phyloP scores from a whole-genome alignment of 2,113 vertebrate species.

The Brachypodius melanocephalos region DNA sequence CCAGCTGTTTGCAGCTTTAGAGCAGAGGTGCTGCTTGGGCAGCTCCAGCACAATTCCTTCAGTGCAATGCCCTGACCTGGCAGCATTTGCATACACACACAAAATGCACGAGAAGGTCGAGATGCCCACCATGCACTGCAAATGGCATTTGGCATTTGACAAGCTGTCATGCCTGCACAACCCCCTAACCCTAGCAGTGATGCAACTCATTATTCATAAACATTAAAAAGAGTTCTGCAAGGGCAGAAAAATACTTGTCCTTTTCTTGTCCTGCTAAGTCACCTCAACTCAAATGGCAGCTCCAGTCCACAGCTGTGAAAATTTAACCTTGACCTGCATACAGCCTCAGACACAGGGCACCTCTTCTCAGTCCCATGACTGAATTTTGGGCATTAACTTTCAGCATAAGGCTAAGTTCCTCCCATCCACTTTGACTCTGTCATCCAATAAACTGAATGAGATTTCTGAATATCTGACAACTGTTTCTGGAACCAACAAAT shows the following conservation, averaged over 20 bases:
- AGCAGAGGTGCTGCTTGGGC: not conserved
- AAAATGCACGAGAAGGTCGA: not conserved
- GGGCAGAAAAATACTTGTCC: not conserved
- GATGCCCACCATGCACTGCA: not conserved
- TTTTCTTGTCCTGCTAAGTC: not conserved
- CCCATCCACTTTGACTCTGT: not conserved
- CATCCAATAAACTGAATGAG: not conserved
- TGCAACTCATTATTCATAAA: not conserved
- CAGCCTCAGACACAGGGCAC: accelerated
- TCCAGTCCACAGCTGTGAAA: not conserved
- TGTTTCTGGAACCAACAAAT: not conserved
- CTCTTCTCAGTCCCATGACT: not conserved
- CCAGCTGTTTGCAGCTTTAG: not conserved
- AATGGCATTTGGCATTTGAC: not conserved
- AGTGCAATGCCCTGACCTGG: not conserved
- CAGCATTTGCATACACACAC: not conserved
- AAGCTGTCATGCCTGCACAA: not conserved
- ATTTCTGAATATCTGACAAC: not conserved
- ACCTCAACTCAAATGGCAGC: not conserved
- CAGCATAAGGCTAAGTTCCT: not conserved
- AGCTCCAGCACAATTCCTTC: not conserved
- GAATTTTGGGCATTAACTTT: not conserved
- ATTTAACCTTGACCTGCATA: not conserved
- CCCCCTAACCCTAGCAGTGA: not conserved
- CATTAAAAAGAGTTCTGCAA: not conserved